Evolutionary conservation across 2,888 invertebrate genomes (phyloP).

Genomic region (Zygaena filipendulae): DNA sequence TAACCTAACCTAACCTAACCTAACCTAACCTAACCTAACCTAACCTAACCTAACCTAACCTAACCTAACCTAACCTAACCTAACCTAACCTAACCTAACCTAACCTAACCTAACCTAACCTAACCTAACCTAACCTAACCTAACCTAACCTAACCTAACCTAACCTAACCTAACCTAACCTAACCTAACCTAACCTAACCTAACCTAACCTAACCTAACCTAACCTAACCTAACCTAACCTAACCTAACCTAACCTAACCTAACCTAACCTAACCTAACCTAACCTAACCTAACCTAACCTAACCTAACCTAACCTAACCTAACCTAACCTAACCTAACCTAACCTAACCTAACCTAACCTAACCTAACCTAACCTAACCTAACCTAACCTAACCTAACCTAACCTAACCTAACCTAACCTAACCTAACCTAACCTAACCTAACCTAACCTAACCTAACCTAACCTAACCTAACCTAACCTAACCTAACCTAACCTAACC

Average conservation of each 20-base stretch:
- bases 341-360: constrained; percentile 9
- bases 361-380: constrained; percentile 11
- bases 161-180: constrained; percentile 10
- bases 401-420: constrained; percentile 12
- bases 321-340: constrained; percentile 7
- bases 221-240: constrained; percentile 10
- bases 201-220: constrained; percentile 10
- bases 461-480: constrained; percentile 12
- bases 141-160: constrained; percentile 11
- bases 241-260: constrained; percentile 10
- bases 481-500: constrained; percentile 17
- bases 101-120: constrained; percentile 10
- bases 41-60: constrained; percentile 4
- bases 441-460: constrained; percentile 15
- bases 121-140: constrained; percentile 10
- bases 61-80: constrained; percentile 4
- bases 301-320: constrained; percentile 10
- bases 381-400: constrained; percentile 9
- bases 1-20: constrained; percentile 3
- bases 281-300: constrained; percentile 9
- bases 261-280: constrained; percentile 9
- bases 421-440: constrained; percentile 13
- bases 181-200: constrained; percentile 8
- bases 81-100: constrained; percentile 7
- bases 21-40: constrained; percentile 4